Evolutionary conservation across 2,797 vertebrate genomes (phyloP), one percentile per base, ranked within the genome.

Genomic region (Dromococcyx pavoninus): DNA sequence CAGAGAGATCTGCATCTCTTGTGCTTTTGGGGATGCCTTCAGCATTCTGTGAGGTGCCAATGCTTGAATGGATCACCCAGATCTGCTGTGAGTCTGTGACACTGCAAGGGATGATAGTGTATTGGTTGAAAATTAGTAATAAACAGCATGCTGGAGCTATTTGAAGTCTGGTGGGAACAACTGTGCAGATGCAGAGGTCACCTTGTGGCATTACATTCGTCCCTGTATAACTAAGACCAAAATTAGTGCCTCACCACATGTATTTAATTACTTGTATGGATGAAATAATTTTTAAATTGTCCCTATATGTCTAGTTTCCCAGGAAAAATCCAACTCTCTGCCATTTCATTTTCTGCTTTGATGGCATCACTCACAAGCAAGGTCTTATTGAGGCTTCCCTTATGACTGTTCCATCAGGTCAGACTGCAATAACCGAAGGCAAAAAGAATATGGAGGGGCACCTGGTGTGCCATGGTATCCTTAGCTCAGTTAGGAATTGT

Each of bases 321-420:
- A 5, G 32, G 58, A 43, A 30, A 72, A 86, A 61, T 35, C 21
- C n/a, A 32, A 14, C 3, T 14, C 12, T 57, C 25, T 79, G 61
- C 5, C 30, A 39, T 25, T 51, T 48, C 7, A 25, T 41, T 50
- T 53, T 56, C 44, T 16, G 10, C 43, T 53, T 46, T 4, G 50
- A 7, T 39, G 57, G 12, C 48, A 7, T 5, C 62, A n/a, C 18
- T 70, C 74, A 5, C 15, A 28, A 37, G 10, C 3, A 54, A 78
- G 54, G 39, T 35, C 17, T 54, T 35, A 8, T 1, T 46, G 67
- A 50, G 39, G 18, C 6, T 73, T 10, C n/a, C 4, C 22, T 88
- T 5, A 6, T 2, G 27, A 1, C 41, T 32, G 8, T 4, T 2
- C 17, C 58, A 13, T 24, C 0, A 0, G 11, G 21, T 69, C 51